Evolutionary conservation across 2,797 vertebrate genomes (phyloP).

Genomic region (Podarcis lilfordi): DNA sequence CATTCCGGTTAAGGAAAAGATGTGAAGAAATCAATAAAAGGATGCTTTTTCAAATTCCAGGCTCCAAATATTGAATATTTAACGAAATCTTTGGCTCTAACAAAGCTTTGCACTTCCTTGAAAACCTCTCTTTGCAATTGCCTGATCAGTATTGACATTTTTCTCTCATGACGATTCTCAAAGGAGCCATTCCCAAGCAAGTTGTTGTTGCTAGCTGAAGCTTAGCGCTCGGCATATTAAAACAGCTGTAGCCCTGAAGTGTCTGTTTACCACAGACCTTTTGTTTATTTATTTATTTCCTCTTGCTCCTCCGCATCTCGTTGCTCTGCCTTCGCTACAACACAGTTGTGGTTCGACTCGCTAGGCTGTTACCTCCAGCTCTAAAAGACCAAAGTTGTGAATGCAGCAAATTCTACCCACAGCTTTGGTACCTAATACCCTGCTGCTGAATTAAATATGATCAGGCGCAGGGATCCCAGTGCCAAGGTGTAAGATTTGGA

Average conservation of each 20-base stretch:
- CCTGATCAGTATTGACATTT: conserved; percentile 25
- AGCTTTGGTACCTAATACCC: not conserved
- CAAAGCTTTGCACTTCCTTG: conserved; percentile 10
- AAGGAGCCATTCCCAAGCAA: not conserved
- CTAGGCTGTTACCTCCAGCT: not conserved
- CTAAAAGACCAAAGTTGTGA: not conserved
- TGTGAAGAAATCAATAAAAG: conserved; percentile 19
- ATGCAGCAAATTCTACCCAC: not conserved
- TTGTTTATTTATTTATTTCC: not conserved
- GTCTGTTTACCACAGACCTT: not conserved
- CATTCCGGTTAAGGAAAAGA: not conserved
- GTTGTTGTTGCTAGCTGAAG: conserved; percentile 28
- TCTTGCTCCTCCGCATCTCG: conserved; percentile 3
- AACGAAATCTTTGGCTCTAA: conserved; percentile 5
- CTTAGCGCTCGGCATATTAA: conserved; percentile 25
- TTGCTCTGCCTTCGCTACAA: not conserved
- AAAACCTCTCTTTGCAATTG: conserved; percentile 23
- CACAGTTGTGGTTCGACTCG: conserved; percentile 9
- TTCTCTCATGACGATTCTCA: not conserved
- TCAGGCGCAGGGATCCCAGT: not conserved
- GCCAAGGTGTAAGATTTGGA: not conserved
- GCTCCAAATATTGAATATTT: conserved; percentile 28
- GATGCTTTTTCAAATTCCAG: not conserved
- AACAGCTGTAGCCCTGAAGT: conserved; percentile 14
- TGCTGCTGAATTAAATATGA: not conserved